phyloP scores from a whole-genome alignment of 1,140 invertebrate species.

The Harpegnathos saltator region DNA sequence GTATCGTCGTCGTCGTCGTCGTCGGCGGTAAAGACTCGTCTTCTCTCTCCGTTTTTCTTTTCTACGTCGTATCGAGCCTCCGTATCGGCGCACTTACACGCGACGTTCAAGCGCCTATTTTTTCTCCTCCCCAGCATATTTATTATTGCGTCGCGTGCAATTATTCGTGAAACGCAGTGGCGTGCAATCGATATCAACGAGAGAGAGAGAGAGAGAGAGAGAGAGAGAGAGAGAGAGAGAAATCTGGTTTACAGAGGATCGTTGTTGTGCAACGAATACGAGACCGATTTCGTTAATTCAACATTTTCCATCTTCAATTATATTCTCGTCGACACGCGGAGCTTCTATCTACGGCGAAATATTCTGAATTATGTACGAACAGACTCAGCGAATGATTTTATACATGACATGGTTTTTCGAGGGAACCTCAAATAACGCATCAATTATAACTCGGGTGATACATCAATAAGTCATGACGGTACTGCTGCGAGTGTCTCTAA shows the following conservation, averaged over 20 bases:
- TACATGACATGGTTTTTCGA: neutral
- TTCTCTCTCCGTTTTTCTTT: neutral
- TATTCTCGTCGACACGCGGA: neutral
- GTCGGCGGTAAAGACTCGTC: neutral
- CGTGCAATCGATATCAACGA: slow-evolving; percentile 13
- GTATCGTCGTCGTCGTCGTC: slow-evolving; percentile 3
- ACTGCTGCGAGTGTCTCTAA: neutral
- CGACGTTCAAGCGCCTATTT: too few relatives aligned
- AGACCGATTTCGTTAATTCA: neutral
- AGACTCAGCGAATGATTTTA: neutral
- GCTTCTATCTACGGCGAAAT: neutral
- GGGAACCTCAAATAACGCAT: neutral
- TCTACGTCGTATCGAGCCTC: slow-evolving; percentile 10
- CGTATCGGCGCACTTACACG: slow-evolving; percentile 31
- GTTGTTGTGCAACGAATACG: neutral
- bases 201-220: too few relatives aligned
- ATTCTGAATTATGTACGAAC: neutral
- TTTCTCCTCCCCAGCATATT: slow-evolving; percentile 23
- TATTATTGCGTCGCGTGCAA: slow-evolving; percentile 26
- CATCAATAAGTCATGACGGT: neutral
- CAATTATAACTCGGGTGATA: slow-evolving; percentile 5
- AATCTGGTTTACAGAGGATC: too few relatives aligned
- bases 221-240: too few relatives aligned
- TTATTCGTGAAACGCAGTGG: neutral
- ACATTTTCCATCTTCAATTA: neutral